Base-by-base conservation (phyloP, 53 echinoderm and acorn worm species). In the Henricia sp. region DNA sequence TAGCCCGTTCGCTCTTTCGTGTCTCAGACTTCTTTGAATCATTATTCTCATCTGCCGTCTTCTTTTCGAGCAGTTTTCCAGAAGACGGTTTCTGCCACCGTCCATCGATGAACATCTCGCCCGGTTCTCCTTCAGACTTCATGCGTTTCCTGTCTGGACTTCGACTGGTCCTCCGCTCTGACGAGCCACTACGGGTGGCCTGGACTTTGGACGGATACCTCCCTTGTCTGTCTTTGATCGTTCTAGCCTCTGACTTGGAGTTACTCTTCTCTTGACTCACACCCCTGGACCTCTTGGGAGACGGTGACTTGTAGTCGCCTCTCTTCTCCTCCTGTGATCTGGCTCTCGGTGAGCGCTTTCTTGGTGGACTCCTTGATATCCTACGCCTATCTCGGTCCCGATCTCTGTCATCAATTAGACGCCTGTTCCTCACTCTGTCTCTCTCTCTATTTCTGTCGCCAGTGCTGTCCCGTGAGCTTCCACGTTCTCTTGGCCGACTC, bases 81-180 rank as follows among this genome's bases (percentile, higher is more conserved):
- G 28, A 0, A 42, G 28, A 13, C 27, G 72, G 36, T 9, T 32
- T 43, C 65, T 80, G 80, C 80, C 80, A 80, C 20, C 80, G 42
- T 10, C 80, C 80, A 10, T 80, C 64, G 19, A 60, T 43, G 50
- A 80, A 80, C 1, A 44, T 37, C 21, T 80, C 70, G 13, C 46
- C 80, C 8, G 28, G 19, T 44, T 80, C 64, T 1, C 3, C 6
- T 2, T 80, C 80, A 2, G 46, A 11, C 58, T 34, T 80, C 39
- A 39, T 57, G 48, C 50, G 62, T 19, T 80, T 80, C 51, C 64
- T 80, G 63, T 80, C 80, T 0, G 64, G 80, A 30, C 80, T 80
- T 32, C n/a, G 62, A 25, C 80, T 80, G 35, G n/a, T 21, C 38
- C 65, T 44, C 21, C 80, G 44, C 63, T 80, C 80, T 2, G 30